Percentiles rank a stretch among this genome's conserved stretches.
These are phyloP conservation scores for Chloropsis hardwickii DNA, from an alignment of 2,113 vertebrate species.

Conservation along the genomic window DNA sequence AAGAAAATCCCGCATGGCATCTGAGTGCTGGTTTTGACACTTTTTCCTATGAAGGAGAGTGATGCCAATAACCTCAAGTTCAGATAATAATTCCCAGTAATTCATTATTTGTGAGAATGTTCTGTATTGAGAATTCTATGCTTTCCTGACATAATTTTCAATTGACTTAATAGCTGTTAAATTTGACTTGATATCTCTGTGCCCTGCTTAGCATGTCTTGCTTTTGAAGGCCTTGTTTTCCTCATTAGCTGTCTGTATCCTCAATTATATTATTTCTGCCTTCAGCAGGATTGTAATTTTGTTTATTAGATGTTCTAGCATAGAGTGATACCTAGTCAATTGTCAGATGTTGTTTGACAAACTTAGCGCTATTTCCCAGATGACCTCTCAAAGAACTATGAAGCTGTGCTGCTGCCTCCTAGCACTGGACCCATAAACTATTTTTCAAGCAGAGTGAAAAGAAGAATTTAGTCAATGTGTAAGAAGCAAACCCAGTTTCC, in stretches of 20 bases:
- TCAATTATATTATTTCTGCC: neutral
- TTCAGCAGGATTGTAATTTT: neutral
- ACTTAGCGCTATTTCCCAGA: neutral
- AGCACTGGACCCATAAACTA: neutral
- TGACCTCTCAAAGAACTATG: neutral
- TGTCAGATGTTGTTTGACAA: neutral
- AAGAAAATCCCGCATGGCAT: slow-evolving; percentile 43
- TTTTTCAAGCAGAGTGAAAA: neutral
- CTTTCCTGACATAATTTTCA: slow-evolving; percentile 14
- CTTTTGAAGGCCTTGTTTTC: neutral
- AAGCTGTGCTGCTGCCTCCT: neutral
- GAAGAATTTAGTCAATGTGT: neutral
- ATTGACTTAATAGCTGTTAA: slow-evolving; percentile 7
- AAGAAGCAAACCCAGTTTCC: neutral
- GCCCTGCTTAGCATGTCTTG: neutral
- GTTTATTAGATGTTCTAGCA: neutral
- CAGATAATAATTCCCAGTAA: slow-evolving; percentile 33
- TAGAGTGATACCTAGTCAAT: neutral
- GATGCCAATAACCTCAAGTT: neutral
- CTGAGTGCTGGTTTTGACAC: slow-evolving; percentile 64
- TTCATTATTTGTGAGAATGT: neutral
- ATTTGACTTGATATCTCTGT: slow-evolving; percentile 23
- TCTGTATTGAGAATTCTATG: neutral
- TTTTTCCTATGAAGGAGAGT: slow-evolving; percentile 19
- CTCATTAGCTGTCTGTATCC: neutral